These are phyloP conservation scores for Rhabdomys dilectus DNA, from an alignment of 2,113 vertebrate genomes.

Conservation along the genomic window DNA sequence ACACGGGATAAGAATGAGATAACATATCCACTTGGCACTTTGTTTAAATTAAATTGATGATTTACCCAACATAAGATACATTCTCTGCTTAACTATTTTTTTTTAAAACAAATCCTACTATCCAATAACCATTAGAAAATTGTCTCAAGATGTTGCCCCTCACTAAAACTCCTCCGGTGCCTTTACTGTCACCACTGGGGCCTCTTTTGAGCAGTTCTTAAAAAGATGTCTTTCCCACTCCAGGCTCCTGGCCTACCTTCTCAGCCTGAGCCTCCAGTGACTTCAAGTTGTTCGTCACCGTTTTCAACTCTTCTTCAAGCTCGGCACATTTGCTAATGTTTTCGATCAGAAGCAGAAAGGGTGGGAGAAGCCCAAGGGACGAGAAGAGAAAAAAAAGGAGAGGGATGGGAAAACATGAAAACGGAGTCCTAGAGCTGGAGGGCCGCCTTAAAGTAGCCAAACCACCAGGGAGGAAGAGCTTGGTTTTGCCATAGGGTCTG, in stretches of 20 bases:
- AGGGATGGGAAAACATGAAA: constrained; percentile 88
- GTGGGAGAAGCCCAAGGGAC: constrained; percentile 86
- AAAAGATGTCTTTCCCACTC: constrained; percentile 9
- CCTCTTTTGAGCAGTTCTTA: constrained; percentile 17
- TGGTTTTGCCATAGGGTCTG: constrained; percentile 30
- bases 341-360: constrained; percentile 89
- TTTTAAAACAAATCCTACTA: neutral
- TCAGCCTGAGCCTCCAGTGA: constrained; percentile 99
- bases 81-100: neutral
- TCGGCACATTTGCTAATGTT: constrained; percentile 99
- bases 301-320: constrained; percentile 99
- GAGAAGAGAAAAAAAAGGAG: constrained; percentile 84
- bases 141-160: constrained; percentile 36
- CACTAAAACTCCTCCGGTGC: constrained; percentile 27
- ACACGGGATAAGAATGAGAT: constrained; percentile 68
- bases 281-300: constrained; percentile 99
- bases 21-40: constrained; percentile 51
- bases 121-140: neutral
- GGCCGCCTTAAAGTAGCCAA: constrained; percentile 88
- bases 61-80: constrained; percentile 49
- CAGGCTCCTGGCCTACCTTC: constrained; percentile 93
- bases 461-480: constrained; percentile 72
- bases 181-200: neutral
- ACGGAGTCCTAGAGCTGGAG: constrained; percentile 88
- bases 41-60: constrained; percentile 72